Evolutionary conservation across 2,888 invertebrate genomes (phyloP).

Genomic region (Aleiodes leptofemur): DNA sequence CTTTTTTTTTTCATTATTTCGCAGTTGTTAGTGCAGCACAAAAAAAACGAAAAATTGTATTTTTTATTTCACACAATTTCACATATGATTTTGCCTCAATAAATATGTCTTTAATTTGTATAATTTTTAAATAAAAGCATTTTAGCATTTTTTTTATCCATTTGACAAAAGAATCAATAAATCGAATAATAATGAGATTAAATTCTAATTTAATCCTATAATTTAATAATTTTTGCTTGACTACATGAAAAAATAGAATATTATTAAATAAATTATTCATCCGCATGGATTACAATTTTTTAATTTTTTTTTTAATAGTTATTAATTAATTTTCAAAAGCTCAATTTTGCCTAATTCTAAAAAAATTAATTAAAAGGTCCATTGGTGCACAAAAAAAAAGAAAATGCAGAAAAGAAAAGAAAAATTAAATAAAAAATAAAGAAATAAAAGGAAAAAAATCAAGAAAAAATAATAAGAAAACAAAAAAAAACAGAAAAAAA

Average conservation of each 20-base stretch:
- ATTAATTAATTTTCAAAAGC: constrained; percentile 18
- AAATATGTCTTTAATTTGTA: constrained; percentile 34
- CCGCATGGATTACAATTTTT: constrained; percentile 34
- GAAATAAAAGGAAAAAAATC: too few relatives aligned
- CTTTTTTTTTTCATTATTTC: background rate
- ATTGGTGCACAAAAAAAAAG: constrained; percentile 24
- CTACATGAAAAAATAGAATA: constrained; percentile 51
- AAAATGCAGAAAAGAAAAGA: background rate
- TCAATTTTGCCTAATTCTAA: constrained; percentile 35
- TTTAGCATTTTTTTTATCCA: constrained; percentile 30
- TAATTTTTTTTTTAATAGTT: background rate
- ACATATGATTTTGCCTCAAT: constrained; percentile 12
- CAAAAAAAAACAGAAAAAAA: constrained; percentile 58
- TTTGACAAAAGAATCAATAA: constrained; percentile 33
- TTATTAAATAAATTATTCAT: constrained; percentile 42
- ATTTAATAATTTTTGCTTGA: constrained; percentile 48
- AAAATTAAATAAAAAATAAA: too few relatives aligned
- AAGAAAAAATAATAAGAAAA: background rate
- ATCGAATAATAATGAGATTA: constrained; percentile 34
- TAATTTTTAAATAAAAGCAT: background rate
- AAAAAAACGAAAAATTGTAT: constrained; percentile 40
- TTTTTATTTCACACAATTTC: background rate
- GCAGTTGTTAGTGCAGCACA: constrained; percentile 50
- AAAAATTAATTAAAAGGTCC: constrained; percentile 32
- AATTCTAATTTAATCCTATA: constrained; percentile 57